These are phyloP conservation scores for Stenodera caucasica DNA, from an alignment of 2,888 invertebrate species.

Conservation along the genomic window DNA sequence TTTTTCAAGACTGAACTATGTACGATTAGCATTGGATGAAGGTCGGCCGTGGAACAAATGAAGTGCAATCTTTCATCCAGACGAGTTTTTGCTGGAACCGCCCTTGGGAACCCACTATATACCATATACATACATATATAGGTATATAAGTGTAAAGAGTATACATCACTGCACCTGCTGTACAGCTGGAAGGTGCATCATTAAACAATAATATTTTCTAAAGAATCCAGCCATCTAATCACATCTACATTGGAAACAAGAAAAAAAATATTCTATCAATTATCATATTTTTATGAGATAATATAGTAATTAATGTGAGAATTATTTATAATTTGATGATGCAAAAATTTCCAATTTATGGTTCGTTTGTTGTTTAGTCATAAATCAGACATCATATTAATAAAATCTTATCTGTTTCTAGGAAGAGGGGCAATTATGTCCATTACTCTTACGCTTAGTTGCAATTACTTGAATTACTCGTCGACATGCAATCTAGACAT, in stretches of 20 bases:
- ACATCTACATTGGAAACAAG: neutral
- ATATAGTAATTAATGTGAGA: too few relatives aligned
- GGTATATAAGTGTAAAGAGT: constrained; percentile 7
- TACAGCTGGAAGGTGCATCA: constrained; percentile 32
- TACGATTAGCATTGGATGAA: constrained; percentile 9
- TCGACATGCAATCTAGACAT: constrained; percentile 4
- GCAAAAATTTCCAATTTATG: neutral
- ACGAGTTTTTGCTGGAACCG: constrained; percentile 29
- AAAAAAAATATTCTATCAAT: too few relatives aligned
- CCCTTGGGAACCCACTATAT: constrained; percentile 23
- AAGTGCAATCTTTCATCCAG: constrained; percentile 27
- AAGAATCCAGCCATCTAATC: constrained; percentile 15
- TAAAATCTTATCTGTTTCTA: constrained; percentile 6
- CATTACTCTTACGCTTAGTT: neutral
- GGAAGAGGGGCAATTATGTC: constrained; percentile 4
- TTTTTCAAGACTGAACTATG: neutral
- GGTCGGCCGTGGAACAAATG: constrained; percentile 16
- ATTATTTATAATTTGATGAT: too few relatives aligned
- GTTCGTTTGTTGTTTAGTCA: neutral
- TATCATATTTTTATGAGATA: too few relatives aligned
- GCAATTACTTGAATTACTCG: constrained; percentile 8
- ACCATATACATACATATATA: neutral
- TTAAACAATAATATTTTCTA: constrained; percentile 33
- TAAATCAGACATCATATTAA: neutral
- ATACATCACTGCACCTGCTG: constrained; percentile 30